These are phyloP conservation scores for Phallusia fumigata DNA, from an alignment of 23 tunicate species.

Conservation along the genomic window DNA sequence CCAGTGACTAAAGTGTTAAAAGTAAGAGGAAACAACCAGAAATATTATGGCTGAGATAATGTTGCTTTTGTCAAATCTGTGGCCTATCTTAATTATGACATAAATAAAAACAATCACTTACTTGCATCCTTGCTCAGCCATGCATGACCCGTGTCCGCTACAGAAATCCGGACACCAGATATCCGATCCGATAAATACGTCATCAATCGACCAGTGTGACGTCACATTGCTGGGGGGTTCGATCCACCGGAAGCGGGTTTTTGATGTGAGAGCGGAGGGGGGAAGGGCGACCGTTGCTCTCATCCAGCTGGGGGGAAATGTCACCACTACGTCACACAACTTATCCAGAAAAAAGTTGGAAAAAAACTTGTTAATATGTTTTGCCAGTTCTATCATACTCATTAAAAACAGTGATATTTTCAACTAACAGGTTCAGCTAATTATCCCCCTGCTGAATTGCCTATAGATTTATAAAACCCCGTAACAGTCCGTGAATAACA, in stretches of 20 bases:
- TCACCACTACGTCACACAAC: background rate
- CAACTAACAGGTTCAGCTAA: too few species aligned
- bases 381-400: too few species aligned
- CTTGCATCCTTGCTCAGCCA: slow-evolving; percentile 64
- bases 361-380: background rate
- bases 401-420: too few species aligned
- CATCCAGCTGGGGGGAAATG: slow-evolving; percentile 81
- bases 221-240: slow-evolving; percentile 18
- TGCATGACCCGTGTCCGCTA: slow-evolving; percentile 63
- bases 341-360: too few species aligned
- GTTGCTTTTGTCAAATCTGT: too few species aligned
- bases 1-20: too few species aligned
- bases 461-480: too few species aligned
- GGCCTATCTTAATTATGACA: too few species aligned
- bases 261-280: slow-evolving; percentile 39
- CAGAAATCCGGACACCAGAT: slow-evolving; percentile 57
- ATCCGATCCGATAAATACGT: slow-evolving; percentile 68
- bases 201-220: slow-evolving; percentile 88
- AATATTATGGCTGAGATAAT: too few species aligned
- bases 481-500: too few species aligned
- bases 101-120: slow-evolving; percentile 3
- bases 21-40: too few species aligned
- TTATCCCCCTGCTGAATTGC: too few species aligned
- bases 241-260: slow-evolving; percentile 68
- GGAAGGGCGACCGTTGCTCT: slow-evolving; percentile 67